A percentile compares a stretch with the other conserved stretches of the same genome.
phyloP scores from a whole-genome alignment of 2,888 invertebrate genomes.

The Creontiades dilutus region DNA sequence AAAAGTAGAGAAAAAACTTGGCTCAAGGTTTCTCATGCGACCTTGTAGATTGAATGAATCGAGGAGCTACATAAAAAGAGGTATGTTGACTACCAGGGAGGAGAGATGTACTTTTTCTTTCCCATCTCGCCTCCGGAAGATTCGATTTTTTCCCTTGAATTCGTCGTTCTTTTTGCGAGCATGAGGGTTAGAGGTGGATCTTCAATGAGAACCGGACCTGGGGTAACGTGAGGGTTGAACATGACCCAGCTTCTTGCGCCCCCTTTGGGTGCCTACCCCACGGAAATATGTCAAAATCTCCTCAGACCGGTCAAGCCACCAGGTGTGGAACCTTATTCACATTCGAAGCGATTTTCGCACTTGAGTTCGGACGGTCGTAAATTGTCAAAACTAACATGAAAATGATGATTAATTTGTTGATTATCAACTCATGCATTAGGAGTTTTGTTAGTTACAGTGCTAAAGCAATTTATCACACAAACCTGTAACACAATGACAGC shows the following conservation, averaged over 20 bases:
- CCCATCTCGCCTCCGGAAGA: too few species aligned
- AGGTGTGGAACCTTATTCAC: not conserved
- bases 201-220: constrained; percentile 13
- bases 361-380: too few species aligned
- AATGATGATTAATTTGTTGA: too few species aligned
- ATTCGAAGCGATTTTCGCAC: too few species aligned
- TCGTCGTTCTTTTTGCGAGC: not conserved
- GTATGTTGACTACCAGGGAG: constrained; percentile 19
- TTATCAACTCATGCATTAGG: too few species aligned
- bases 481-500: too few species aligned
- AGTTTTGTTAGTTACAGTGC: too few species aligned
- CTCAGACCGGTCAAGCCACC: constrained; percentile 1
- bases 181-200: constrained; percentile 2
- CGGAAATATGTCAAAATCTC: constrained; percentile 11
- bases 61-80: not conserved
- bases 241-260: not conserved
- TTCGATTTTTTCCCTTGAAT: not conserved
- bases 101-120: not conserved
- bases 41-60: constrained; percentile 8
- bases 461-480: too few species aligned
- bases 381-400: too few species aligned
- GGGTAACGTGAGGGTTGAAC: constrained; percentile 11
- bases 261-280: not conserved
- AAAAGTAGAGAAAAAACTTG: not conserved
- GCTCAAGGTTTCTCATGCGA: not conserved